These are phyloP conservation scores for Hippocampus kuda DNA, from an alignment of 2,797 vertebrate species.

Conservation along the genomic window DNA sequence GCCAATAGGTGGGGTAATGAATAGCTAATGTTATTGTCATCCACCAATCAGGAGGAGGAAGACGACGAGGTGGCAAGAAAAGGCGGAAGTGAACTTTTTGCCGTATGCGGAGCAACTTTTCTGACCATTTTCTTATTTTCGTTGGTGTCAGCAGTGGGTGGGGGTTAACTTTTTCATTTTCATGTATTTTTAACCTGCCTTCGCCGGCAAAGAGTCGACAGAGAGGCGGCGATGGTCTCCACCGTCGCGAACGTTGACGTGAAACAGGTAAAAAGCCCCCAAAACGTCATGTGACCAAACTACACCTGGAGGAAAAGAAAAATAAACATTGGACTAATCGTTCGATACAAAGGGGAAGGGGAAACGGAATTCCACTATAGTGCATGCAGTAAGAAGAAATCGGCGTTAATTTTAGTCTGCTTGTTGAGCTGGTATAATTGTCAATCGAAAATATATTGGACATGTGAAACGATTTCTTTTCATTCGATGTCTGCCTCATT, in stretches of 20 bases:
- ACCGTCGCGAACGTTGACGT: constrained; percentile 42
- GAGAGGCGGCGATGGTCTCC: constrained; percentile 33
- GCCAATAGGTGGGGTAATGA: not conserved
- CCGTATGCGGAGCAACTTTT: constrained; percentile 1
- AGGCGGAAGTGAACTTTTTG: not conserved
- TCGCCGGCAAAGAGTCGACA: too few species aligned
- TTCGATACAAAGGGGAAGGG: not conserved
- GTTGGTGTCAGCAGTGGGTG: not conserved
- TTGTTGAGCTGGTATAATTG: not conserved
- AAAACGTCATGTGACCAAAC: not conserved
- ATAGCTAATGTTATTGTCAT: not conserved
- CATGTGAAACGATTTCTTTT: too few species aligned
- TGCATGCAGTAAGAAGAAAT: not conserved
- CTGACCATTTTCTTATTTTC: not conserved
- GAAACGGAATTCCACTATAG: not conserved
- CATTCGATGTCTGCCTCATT: too few species aligned
- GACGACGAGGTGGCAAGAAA: not conserved
- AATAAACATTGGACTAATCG: too few species aligned
- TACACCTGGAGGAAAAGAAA: not conserved
- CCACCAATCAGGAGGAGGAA: not conserved
- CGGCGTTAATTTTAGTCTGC: not conserved
- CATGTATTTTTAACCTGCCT: not conserved
- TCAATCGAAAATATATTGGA: not conserved
- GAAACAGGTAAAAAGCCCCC: constrained; percentile 32
- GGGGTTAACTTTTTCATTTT: too few species aligned